Evolutionary conservation across 2,797 vertebrate genomes (phyloP).

Genomic region (Acestrorhynchus altus): DNA sequence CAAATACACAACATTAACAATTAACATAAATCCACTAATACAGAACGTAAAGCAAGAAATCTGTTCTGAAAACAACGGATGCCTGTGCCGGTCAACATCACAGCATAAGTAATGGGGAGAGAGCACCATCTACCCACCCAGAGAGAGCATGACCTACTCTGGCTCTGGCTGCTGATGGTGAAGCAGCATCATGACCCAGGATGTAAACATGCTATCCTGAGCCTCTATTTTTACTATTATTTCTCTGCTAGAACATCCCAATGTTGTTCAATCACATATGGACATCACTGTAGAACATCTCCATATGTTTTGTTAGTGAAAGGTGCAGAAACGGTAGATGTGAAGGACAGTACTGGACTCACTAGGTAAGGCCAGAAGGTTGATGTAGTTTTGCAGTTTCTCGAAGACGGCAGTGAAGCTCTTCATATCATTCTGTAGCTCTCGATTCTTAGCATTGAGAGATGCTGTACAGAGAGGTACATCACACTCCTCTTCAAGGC

Average conservation of each 20-base stretch:
- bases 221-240: not conserved
- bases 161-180: no score
- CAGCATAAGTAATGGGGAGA: no score
- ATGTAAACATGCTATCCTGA: no score
- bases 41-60: not conserved
- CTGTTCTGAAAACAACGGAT: no score
- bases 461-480: constrained; percentile 88
- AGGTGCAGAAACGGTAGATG: not conserved
- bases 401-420: constrained; percentile 88
- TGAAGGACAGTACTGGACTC: constrained; percentile 68
- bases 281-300: not conserved
- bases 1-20: not conserved
- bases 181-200: no score
- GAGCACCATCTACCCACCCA: no score
- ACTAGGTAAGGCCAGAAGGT: constrained; percentile 92
- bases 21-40: not conserved
- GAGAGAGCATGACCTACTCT: no score
- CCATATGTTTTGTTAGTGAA: not conserved
- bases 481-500: constrained; percentile 95
- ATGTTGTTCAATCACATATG: not conserved
- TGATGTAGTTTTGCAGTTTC: constrained; percentile 89
- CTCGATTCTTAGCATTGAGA: constrained; percentile 85
- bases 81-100: no score
- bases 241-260: not conserved
- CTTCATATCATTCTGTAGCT: constrained; percentile 88